phyloP scores from a whole-genome alignment of 2,888 invertebrate species.

The Megaustenia siamemsis region DNA sequence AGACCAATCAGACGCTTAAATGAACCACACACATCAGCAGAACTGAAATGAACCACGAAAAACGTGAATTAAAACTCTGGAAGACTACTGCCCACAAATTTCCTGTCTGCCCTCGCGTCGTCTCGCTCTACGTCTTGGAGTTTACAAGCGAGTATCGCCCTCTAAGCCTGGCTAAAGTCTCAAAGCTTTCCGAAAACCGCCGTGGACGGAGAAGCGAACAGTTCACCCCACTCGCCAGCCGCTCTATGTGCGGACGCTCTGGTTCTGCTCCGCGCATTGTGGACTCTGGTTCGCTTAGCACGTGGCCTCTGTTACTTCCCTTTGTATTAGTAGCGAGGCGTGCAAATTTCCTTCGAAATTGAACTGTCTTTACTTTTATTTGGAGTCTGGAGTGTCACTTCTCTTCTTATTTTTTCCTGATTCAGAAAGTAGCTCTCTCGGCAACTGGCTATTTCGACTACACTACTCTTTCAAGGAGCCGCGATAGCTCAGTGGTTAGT shows the following conservation, averaged over 20 bases:
- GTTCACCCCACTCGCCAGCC: background rate
- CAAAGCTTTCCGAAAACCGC: background rate
- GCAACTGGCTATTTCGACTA: too few relatives aligned
- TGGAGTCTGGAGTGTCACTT: too few relatives aligned
- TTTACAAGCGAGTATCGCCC: background rate
- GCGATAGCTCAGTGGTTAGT: too few relatives aligned
- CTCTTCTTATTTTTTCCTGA: too few relatives aligned
- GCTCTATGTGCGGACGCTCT: constrained; percentile 1
- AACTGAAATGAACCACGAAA: background rate
- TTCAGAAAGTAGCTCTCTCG: too few relatives aligned
- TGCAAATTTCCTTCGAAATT: too few relatives aligned
- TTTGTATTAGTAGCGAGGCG: too few relatives aligned
- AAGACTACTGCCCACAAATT: constrained; percentile 7
- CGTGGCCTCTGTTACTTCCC: background rate
- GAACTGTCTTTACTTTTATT: too few relatives aligned
- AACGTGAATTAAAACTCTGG: background rate
- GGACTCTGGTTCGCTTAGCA: background rate
- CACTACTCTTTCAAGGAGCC: too few relatives aligned
- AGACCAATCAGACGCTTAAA: background rate
- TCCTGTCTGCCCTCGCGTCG: background rate
- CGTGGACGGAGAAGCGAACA: background rate
- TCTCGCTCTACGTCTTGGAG: background rate
- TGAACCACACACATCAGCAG: background rate
- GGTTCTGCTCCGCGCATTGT: background rate
- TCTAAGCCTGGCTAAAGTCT: background rate